These are phyloP conservation scores for Epinotia demarniana DNA, from an alignment of 2,888 invertebrate species.

Conservation along the genomic window DNA sequence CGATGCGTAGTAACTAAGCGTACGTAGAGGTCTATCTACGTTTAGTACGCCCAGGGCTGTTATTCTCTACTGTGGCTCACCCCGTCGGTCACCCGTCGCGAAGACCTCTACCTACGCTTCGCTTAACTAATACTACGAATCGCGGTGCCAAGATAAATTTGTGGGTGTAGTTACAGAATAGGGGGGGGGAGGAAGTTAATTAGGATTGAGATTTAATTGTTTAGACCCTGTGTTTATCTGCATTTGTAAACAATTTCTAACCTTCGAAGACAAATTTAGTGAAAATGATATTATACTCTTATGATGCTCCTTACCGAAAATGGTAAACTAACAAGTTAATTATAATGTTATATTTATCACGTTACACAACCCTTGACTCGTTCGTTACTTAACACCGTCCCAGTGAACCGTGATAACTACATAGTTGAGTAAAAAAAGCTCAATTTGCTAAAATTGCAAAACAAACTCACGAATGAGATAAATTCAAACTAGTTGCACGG, in stretches of 20 bases:
- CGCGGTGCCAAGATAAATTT: too few species aligned
- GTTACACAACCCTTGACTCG: constrained; percentile 25
- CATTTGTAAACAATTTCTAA: background rate
- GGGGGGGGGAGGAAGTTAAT: too few species aligned
- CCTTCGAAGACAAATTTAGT: background rate
- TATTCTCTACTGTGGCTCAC: too few species aligned
- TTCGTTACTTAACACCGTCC: constrained; percentile 20
- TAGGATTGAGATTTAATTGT: too few species aligned
- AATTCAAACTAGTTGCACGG: constrained; percentile 36
- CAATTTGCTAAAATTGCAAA: constrained; percentile 41
- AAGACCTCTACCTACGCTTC: too few species aligned
- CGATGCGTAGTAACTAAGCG: too few species aligned
- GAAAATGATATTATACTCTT: background rate
- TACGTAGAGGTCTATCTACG: too few species aligned
- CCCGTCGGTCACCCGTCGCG: too few species aligned
- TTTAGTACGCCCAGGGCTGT: too few species aligned
- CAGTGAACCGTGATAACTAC: background rate
- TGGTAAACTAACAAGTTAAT: constrained; percentile 9
- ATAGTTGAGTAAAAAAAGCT: constrained; percentile 36
- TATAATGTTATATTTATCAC: constrained; percentile 22
- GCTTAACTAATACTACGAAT: too few species aligned
- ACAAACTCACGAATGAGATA: constrained; percentile 32
- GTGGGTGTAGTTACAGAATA: too few species aligned
- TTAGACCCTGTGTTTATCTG: too few species aligned
- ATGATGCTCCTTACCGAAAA: background rate